Percentiles rank a stretch among this genome's conserved stretches.
Conservation (phyloP, 2,888 invertebrate species). For the Drosophila emarginata region DNA sequence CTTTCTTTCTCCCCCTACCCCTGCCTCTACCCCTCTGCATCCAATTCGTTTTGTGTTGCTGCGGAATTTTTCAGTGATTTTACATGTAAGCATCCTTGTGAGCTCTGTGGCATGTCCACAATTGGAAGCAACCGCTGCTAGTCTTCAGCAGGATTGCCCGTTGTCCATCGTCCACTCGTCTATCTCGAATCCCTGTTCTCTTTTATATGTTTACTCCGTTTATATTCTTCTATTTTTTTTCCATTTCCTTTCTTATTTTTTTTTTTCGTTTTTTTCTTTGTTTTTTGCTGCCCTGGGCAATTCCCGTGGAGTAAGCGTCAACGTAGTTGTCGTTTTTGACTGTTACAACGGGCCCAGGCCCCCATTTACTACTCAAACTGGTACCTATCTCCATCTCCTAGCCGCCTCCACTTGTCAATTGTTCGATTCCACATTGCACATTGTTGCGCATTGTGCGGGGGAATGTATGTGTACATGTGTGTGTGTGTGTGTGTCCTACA, state of each 20-base stretch:
- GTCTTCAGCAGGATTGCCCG: slow-evolving; percentile 23
- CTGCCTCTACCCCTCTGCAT: background rate
- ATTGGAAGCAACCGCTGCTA: slow-evolving; percentile 69
- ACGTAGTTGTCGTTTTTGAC: slow-evolving; percentile 76
- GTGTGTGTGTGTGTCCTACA: slow-evolving; percentile 50
- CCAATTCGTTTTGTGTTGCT: slow-evolving; percentile 32
- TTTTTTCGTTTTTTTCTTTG: slow-evolving; percentile 20
- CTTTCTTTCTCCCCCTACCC: slow-evolving; percentile 19
- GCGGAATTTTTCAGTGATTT: slow-evolving; percentile 77
- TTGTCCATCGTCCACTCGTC: slow-evolving; percentile 13
- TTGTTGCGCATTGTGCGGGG: slow-evolving; percentile 67
- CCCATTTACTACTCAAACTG: slow-evolving; percentile 1
- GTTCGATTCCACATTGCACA: slow-evolving; percentile 72
- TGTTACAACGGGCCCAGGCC: slow-evolving; percentile 58
- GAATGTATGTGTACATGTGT: slow-evolving; percentile 6
- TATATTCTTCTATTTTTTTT: slow-evolving; percentile 20
- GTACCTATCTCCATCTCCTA: slow-evolving; percentile 36
- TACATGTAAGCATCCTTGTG: slow-evolving; percentile 80
- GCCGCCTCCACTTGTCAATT: slow-evolving; percentile 63
- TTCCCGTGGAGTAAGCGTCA: slow-evolving; percentile 68
- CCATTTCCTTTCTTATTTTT: slow-evolving; percentile 2
- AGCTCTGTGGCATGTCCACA: slow-evolving; percentile 79
- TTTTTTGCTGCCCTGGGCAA: slow-evolving; percentile 40
- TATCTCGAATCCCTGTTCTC: slow-evolving; percentile 46
- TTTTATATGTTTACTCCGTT: slow-evolving; percentile 47